Evolutionary conservation across 2,113 vertebrate species (phyloP).

Genomic region (Salvator merianae): DNA sequence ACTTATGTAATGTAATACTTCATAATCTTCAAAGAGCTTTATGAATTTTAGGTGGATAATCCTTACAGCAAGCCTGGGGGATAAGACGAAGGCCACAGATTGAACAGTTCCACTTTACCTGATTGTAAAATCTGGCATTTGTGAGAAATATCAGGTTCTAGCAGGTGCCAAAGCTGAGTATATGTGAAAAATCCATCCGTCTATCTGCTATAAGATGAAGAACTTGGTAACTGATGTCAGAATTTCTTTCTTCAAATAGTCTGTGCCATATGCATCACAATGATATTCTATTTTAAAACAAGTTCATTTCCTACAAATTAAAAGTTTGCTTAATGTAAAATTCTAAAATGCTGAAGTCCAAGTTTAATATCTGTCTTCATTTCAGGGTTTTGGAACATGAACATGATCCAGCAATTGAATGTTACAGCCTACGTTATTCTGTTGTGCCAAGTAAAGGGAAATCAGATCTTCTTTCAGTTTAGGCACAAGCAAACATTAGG

Average conservation of each 20-base stretch:
- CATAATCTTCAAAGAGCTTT: constrained; percentile 62
- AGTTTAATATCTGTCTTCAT: too few species aligned
- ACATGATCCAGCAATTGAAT: background rate
- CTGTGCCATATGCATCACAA: background rate
- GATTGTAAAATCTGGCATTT: background rate
- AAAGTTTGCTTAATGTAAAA: background rate
- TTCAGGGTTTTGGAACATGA: too few species aligned
- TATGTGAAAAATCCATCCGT: background rate
- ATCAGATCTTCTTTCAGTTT: background rate
- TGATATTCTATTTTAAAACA: background rate
- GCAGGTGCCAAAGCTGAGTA: background rate
- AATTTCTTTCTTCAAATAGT: background rate
- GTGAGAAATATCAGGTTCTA: constrained; percentile 1
- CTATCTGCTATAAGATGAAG: background rate
- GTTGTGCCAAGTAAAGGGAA: background rate
- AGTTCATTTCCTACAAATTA: background rate
- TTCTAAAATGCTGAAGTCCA: background rate
- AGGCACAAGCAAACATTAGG: background rate
- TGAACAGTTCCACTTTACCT: constrained; percentile 7
- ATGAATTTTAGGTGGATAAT: constrained; percentile 57
- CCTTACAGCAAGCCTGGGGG: background rate
- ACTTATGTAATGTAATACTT: constrained; percentile 57
- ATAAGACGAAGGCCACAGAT: constrained; percentile 31
- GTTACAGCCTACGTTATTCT: background rate
- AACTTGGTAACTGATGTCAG: background rate